Evolutionary conservation across 2,113 vertebrate species (phyloP), one percentile per base, ranked within the genome.

Genomic region (Perca fluviatilis): DNA sequence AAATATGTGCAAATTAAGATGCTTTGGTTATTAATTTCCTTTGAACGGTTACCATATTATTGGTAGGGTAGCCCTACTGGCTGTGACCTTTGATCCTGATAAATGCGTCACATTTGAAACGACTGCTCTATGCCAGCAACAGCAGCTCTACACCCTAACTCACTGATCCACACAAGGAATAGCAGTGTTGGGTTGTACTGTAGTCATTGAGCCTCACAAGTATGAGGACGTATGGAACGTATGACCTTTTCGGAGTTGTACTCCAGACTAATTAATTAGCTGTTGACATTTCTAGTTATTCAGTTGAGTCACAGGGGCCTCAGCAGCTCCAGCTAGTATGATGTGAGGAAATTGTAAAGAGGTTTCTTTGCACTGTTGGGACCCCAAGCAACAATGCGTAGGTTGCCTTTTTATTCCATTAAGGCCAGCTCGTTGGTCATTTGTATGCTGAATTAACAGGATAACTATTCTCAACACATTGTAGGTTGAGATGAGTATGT

Each of bases 211-310:
- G 80, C 43, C 77, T 73, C 71, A 61, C 36, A 66, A 79, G 78
- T n/a, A n/a, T n/a, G n/a, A n/a, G n/a, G n/a, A n/a, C n/a, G n/a
- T n/a, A n/a, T n/a, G 72, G 46, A 86, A 91, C 77, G 50, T 70
- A 4, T 86, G 90, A 91, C 91, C 91, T 91, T 91, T 90, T 80
- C 72, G 7, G 56, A 84, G 75, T 81, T 75, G 82, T 68, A 76
- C 49, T 68, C 64, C 69, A 7, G 61, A 84, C 83, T 86, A 83
- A 88, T 89, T 89, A 90, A 92, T 91, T 86, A 88, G 86, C 66
- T 88, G 91, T 91, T 91, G 93, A 92, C 93, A 91, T 93, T 92
- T 93, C 60, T 69, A 69, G 62, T 86, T 60, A 54, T 85, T 81
- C 64, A 77, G 49, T 49, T 5, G 33, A 90, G 78, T 81, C 86